These are phyloP conservation scores for Heteropelma amictum DNA, from an alignment of 2,888 invertebrate species.

Conservation along the genomic window DNA sequence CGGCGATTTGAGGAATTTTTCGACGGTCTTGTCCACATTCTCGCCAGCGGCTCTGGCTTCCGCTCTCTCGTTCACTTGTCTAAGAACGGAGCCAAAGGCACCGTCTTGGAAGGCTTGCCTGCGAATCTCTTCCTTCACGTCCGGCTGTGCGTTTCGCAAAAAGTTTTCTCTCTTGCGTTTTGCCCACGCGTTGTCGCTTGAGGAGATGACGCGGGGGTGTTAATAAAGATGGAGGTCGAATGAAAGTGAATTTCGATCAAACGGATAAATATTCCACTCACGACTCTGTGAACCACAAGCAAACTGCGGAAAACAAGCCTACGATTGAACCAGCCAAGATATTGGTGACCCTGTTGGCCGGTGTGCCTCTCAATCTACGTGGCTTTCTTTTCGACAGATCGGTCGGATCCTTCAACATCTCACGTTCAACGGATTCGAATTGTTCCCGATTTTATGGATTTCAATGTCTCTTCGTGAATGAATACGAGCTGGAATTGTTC, in stretches of 20 bases:
- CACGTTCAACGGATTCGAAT: conserved; percentile 9
- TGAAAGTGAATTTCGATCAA: background rate
- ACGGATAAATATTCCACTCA: background rate
- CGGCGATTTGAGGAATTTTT: background rate
- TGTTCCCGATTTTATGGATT: background rate
- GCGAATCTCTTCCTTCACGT: background rate
- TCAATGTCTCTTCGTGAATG: too few relatives aligned
- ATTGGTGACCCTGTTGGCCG: conserved; percentile 47
- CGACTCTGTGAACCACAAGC: conserved; percentile 1
- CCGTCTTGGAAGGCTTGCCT: background rate
- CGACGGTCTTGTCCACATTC: background rate
- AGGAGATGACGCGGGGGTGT: background rate
- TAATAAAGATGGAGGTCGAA: background rate
- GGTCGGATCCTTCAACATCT: conserved; percentile 58
- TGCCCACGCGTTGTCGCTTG: background rate
- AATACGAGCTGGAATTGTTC: too few relatives aligned
- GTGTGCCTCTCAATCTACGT: conserved; percentile 65
- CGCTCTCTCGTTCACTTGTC: background rate
- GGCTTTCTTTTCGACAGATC: conserved; percentile 62
- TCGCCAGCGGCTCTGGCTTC: background rate
- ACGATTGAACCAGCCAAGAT: background rate
- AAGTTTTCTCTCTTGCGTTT: background rate
- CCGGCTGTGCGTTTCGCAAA: background rate
- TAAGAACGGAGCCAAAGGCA: background rate
- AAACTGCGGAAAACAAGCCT: background rate